Base-by-base conservation (phyloP, 2,797 vertebrate genomes). In the Pseudocheirus occidentalis region DNA sequence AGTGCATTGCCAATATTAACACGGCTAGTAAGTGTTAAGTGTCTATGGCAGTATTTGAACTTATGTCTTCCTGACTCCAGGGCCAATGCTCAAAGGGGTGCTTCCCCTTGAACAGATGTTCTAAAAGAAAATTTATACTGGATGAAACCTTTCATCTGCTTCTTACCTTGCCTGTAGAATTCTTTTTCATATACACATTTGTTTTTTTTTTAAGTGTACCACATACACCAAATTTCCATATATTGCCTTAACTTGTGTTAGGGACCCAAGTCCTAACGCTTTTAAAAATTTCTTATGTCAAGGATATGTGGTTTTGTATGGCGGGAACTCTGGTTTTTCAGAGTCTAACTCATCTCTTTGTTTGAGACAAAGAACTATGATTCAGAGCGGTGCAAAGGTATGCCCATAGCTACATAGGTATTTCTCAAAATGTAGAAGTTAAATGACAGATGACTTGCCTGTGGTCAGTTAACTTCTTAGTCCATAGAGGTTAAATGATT, bases 321-420 rank as follows among this genome's bases (percentile, higher is more conserved):
- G 13, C 73, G 21, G 87, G 0, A 91, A 58, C 31, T 92, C 34
- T 90, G 10, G 29, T 94, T 55, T 94, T 96, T 95, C 92, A 94
- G 87, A 94, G 62, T 96, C 90, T 55, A 13, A 13, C 29, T 31
- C 14, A 12, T 66, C 12, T 66, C 59, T 66, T 31, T 34, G 14
- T 66, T 66, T 66, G 4, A 66, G 31, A 66, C 4, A 66, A 34
- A 59, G 29, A 34, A 34, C 31, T 34, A 31, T 62, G 59, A 6
- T 31, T 66, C 59, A 66, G n/a, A n/a, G n/a, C n/a, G 29, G 58
- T 59, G 31, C 31, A 59, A 3, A 31, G 58, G 3, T 11, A 31
- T 59, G 29, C 28, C 11, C 28, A 31, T 4, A 31, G 58, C 31
- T 29, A 27, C 58, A 59, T 59, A 59, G 29, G 29, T 18, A 12